Evolutionary conservation across 2,113 vertebrate species (phyloP), one percentile per base, ranked within the genome.

Genomic region (Azemiops feae): DNA sequence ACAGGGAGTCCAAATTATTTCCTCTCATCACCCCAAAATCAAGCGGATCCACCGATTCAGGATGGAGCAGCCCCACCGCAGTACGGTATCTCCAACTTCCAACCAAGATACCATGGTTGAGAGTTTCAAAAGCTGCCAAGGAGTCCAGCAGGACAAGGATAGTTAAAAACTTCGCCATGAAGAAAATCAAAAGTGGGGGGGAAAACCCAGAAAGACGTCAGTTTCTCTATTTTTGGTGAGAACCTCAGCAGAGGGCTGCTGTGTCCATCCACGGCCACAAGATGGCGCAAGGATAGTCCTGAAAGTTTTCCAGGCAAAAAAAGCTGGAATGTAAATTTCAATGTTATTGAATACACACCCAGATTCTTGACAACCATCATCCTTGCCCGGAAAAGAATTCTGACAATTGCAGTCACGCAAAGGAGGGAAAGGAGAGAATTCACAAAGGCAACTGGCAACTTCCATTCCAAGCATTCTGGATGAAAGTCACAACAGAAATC

Each of bases 141-240:
- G 16, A 18, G 7, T 81, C 74, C 34, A 43, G 34, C 34, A 81
- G 74, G 34, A 81, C 74, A 81, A 22, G 34, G 74, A 43, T 43
- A 18, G 34, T 81, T 81, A 81, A 43, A 81, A 43, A 81, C 34
- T 22, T 43, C 2, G 2, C 74, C 34, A 43, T 43, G 3, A 81
- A 81, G 7, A 22, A 81, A 81, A 43, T 81, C 34, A 43, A 81
- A 16, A 18, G 16, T 8, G 34, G 47, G 47, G 47, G 0, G 1
- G 1, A 39, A 10, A 25, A 25, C 11, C 27, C 4, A 43, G 7
- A 43, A n/a, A 54, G 16, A 12, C 0, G 5, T 11, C 39, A 2
- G 23, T 25, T 7, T 52, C 47, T 47, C 86, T 43, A 43, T 39
- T 81, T 81, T 9, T 22, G 8, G 18, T 43, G 7, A 43, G 74